Evolutionary conservation across 1,140 invertebrate genomes (phyloP), one percentile per base, ranked within the genome.

Genomic region (Lordiphosa clarofinis): DNA sequence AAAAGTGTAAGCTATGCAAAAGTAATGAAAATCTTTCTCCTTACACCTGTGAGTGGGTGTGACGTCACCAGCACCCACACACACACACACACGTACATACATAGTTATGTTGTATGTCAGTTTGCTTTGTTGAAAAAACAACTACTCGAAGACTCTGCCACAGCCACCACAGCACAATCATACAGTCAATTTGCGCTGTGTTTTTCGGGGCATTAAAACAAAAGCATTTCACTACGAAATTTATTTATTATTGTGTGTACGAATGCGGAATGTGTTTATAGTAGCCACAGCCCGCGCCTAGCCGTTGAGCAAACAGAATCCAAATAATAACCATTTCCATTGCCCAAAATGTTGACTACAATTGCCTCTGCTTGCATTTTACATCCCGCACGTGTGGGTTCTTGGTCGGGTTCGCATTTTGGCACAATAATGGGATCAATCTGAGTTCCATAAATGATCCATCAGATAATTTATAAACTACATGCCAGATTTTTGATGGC

Each of bases 181-280:
- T 81, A 74, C 76, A 81, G 76, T 81, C 76, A 71, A 81, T 81
- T 81, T 81, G 76, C 76, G 76, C 56, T 81, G 76, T 81, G 76
- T 81, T 81, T 82, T 81, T 81, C 76, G 76, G 72, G 76, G 76
- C 76, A 81, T 81, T 81, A 81, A 81, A 82, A 81, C 76, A 81
- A 81, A 81, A 81, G 71, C 76, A 75, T 81, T 81, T 82, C 67
- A 75, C 76, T 72, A 69, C 73, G 44, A 75, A 59, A 68, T 21
- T 21, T 76, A 82, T 82, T 82, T 81, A 72, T 82, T 81, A 74
- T 75, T 74, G 58, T 68, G 53, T 73, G 54, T 70, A 61, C 42
- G 50, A 59, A 49, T 72, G 57, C 39, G 75, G 75, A 79, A 79
- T 79, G 75, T 82, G 75, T 79, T 79, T 79, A 79, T 79, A 79